Percentiles rank a stretch among this genome's conserved stretches.
phyloP scores from a whole-genome alignment of 2,113 vertebrate genomes.

The Phyllostomus discolor region DNA sequence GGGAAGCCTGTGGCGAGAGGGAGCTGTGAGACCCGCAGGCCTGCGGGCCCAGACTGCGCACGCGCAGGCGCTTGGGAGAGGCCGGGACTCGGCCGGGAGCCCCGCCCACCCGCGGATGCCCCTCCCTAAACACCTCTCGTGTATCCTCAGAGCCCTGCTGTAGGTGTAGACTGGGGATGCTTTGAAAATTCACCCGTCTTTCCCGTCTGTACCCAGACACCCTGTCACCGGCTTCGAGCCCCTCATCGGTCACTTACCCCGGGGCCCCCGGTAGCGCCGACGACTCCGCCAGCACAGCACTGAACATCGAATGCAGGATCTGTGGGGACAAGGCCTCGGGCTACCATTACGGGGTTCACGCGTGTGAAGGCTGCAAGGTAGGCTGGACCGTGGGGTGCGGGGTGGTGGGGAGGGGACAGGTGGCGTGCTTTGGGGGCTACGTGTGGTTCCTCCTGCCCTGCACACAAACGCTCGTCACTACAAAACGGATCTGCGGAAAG shows the following conservation, averaged over 20 bases:
- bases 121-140: accelerated
- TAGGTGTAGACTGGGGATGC: accelerated
- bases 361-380: conserved; percentile 99
- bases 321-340: conserved; percentile 97
- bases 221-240: conserved; percentile 93
- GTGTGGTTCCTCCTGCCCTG: too few relatives aligned
- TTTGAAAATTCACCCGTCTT: background rate
- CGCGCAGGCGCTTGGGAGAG: too few relatives aligned
- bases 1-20: background rate
- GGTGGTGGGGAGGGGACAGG: accelerated
- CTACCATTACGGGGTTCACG: conserved; percentile 98
- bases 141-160: accelerated
- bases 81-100: accelerated
- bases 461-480: too few relatives aligned
- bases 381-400: background rate
- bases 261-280: conserved; percentile 76
- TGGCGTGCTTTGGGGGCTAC: accelerated
- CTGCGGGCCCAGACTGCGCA: accelerated
- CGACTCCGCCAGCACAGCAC: conserved; percentile 76
- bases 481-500: background rate
- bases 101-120: accelerated
- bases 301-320: conserved; percentile 93
- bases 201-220: conserved; percentile 82
- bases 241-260: conserved; percentile 83
- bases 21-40: accelerated